Evolutionary conservation across 2,113 vertebrate species (phyloP), one percentile per base, ranked within the genome.

Genomic region (Syngnathus typhle): DNA sequence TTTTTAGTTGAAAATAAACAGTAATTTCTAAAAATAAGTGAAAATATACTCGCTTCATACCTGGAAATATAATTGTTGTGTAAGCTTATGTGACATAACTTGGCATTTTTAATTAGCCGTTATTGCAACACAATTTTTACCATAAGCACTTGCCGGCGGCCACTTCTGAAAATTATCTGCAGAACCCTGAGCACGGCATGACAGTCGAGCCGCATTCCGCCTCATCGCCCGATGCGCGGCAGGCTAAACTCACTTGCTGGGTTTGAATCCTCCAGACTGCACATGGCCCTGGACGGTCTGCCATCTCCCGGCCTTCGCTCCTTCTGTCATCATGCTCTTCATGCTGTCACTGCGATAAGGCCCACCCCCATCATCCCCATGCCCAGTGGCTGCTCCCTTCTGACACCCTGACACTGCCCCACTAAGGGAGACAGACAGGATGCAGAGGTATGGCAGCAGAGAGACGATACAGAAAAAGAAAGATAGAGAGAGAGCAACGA

Each of bases 221-320:
- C 44, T 47, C 44, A 18, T 47, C 5, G n/a, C 49, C 10, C n/a
- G 21, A 9, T 23, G 9, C n/a, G 10, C 21, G 11, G 10, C 52
- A 23, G 52, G 52, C 68, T 63, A 62, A 72, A 98, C 96, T 98
- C 94, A 98, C 96, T 96, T 98, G 93, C 88, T 93, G 87, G 93
- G 92, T 92, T 92, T 95, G 91, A 98, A 90, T 90, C 95, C 95
- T 90, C 96, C 96, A 36, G 95, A 93, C 75, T 95, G 94, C 91
- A 98, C 88, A 90, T 95, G 95, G 88, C 94, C 94, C 91, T 98
- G 96, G 88, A 96, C 92, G 38, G 89, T 95, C 91, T 95, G 94
- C 96, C 95, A 98, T 90, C 92, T 95, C 86, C 96, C 90, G 60
- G 82, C 93, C 88, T 94, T 95, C 81, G 78, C 82, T 79, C 87